Conservation (phyloP, 2,797 vertebrate genomes). For the Parauchenoglanis ngamensis region DNA sequence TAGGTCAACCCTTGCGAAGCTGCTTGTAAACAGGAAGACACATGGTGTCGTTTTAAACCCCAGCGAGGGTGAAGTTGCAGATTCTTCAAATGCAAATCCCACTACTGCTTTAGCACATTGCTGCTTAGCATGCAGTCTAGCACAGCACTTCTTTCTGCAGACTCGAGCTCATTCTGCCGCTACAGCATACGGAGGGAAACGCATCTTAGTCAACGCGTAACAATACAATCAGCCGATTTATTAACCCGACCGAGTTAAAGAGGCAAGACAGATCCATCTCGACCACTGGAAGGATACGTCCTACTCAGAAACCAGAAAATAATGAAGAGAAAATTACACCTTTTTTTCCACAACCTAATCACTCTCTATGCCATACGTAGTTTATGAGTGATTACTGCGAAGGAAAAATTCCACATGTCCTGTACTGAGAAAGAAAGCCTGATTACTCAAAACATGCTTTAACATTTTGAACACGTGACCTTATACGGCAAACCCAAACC, state of each 20-base stretch:
- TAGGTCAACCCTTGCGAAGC: neutral
- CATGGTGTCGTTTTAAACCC: neutral
- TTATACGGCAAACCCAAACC: neutral
- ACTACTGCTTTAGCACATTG: neutral
- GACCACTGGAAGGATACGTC: neutral
- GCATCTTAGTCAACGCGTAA: neutral
- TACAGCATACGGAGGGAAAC: neutral
- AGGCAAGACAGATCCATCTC: neutral
- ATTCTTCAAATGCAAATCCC: neutral
- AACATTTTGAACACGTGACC: neutral
- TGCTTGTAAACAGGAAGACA: slow-evolving; percentile 3
- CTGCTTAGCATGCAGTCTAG: neutral
- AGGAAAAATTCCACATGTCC: neutral
- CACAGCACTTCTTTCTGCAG: neutral
- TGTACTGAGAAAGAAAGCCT: neutral
- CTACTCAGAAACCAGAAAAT: neutral
- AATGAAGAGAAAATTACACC: neutral
- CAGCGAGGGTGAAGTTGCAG: neutral
- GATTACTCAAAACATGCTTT: neutral
- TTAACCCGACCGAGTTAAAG: neutral
- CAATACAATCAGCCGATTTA: neutral
- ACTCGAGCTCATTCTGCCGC: neutral
- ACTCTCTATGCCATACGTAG: neutral
- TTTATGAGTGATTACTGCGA: neutral
- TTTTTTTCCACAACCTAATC: neutral